phyloP scores from a whole-genome alignment of 2,797 vertebrate genomes.

The Alosa sapidissima region DNA sequence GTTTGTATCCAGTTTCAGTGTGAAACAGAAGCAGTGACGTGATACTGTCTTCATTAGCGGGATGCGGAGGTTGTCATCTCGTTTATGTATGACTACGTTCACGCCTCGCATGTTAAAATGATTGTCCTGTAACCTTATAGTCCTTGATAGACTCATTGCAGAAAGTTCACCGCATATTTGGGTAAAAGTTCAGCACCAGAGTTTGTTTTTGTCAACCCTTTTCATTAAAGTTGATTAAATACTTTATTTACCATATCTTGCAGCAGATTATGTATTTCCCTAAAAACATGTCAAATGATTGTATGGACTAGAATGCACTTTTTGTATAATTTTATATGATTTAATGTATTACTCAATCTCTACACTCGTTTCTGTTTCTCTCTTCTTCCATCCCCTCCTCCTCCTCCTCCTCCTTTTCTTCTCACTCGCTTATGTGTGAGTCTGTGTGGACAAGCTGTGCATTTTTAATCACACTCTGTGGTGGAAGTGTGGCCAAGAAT shows the following conservation, averaged over 20 bases:
- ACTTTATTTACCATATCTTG: background rate
- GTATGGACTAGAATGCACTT: too few species aligned
- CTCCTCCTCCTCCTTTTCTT: background rate
- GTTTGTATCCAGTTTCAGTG: slow-evolving; percentile 55
- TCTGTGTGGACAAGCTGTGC: slow-evolving; percentile 8
- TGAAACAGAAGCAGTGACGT: slow-evolving; percentile 53
- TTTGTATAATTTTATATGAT: too few species aligned
- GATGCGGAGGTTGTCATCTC: slow-evolving; percentile 34
- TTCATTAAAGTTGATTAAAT: background rate
- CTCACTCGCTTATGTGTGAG: background rate
- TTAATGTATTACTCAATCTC: background rate
- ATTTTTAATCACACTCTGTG: slow-evolving; percentile 17
- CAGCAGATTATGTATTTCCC: background rate
- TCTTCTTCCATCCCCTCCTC: background rate
- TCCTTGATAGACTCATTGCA: background rate
- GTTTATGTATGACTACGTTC: slow-evolving; percentile 37
- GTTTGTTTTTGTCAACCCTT: background rate
- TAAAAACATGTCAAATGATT: too few species aligned
- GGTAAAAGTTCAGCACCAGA: background rate
- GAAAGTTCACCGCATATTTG: background rate
- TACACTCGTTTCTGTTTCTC: background rate
- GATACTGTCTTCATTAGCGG: slow-evolving; percentile 50
- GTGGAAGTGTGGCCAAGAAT: background rate
- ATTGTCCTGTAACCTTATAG: slow-evolving; percentile 23
- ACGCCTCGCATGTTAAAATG: slow-evolving; percentile 3